Evolutionary conservation across 2,113 vertebrate species (phyloP), one percentile per base, ranked within the genome.

Genomic region (Epinephelus moara): DNA sequence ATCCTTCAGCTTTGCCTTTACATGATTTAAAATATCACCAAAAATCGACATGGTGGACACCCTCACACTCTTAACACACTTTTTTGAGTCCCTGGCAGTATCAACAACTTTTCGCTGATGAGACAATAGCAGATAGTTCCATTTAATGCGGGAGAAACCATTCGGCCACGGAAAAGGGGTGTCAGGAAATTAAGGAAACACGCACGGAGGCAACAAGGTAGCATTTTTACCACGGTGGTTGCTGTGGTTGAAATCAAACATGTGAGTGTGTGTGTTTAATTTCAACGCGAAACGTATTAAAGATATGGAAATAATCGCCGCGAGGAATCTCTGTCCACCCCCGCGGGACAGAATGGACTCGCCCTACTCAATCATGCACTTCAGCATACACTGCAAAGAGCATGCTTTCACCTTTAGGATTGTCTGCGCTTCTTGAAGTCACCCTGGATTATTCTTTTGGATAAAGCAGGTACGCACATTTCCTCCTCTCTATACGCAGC

Each of bases 61-160:
- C 21, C 15, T n/a, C 27, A 18, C 25, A 13, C 27, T 61, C 30
- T 73, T 61, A 14, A n/a, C 13, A 10, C 52, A 92, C 88, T 88
- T 91, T 80, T 57, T 4, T 0, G 60, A 80, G 57, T 87, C 91
- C 85, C 90, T 88, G 78, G 92, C 95, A 92, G 92, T 87, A 94
- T 94, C 91, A 94, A 94, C 94, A 97, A 97, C 96, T 97, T 97
- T 95, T 96, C 95, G 95, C 96, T 94, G 95, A 95, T 94, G 95
- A 96, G 96, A 97, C 97, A 97, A 97, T 96, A 96, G 96, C 96
- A 91, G 91, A 94, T 90, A 95, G 94, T 95, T 96, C 91, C 94
- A 96, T 96, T 96, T 95, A 95, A 95, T 96, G 93, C 93, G 94
- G 96, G 81, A 86, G 91, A 89, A 88, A 91, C 94, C 95, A 95